Percentiles rank a stretch among this genome's conserved stretches.
Evolutionary conservation across 64 coral and sea anemone genomes (phyloP).

Genomic region (Catalaphyllia jardinei): DNA sequence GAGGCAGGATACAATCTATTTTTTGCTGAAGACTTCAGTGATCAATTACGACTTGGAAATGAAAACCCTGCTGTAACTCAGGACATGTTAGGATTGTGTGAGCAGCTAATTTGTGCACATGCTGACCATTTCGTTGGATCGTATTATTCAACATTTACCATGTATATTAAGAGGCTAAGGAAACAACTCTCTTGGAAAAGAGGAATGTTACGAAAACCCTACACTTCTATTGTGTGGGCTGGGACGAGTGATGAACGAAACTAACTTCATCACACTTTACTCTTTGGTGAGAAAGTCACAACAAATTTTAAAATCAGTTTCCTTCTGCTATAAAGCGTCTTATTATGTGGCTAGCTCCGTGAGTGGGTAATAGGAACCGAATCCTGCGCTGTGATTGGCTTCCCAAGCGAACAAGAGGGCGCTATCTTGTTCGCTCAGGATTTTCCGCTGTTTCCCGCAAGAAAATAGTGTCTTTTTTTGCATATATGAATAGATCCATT

Average conservation of each 20-base stretch:
- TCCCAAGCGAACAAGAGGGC: no score
- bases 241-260: not conserved
- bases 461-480: no score
- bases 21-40: conserved; percentile 69
- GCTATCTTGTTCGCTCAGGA: no score
- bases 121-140: conserved; percentile 82
- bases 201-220: conserved; percentile 49
- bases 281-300: no score
- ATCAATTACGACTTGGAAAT: not conserved
- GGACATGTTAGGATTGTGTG: conserved; percentile 84
- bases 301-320: no score
- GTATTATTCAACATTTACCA: conserved; percentile 90
- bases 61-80: not conserved
- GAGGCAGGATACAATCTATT: conserved; percentile 78
- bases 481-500: no score
- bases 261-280: not conserved
- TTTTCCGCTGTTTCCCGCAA: no score
- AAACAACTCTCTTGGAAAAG: conserved; percentile 65
- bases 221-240: conserved; percentile 64
- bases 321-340: no score
- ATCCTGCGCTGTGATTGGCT: not conserved
- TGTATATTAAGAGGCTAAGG: conserved; percentile 80
- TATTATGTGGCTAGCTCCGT: not conserved
- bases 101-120: conserved; percentile 89
- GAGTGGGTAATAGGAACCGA: not conserved